These are phyloP conservation scores for Spodoptera picta DNA, from an alignment of 2,888 invertebrate genomes.

Conservation along the genomic window DNA sequence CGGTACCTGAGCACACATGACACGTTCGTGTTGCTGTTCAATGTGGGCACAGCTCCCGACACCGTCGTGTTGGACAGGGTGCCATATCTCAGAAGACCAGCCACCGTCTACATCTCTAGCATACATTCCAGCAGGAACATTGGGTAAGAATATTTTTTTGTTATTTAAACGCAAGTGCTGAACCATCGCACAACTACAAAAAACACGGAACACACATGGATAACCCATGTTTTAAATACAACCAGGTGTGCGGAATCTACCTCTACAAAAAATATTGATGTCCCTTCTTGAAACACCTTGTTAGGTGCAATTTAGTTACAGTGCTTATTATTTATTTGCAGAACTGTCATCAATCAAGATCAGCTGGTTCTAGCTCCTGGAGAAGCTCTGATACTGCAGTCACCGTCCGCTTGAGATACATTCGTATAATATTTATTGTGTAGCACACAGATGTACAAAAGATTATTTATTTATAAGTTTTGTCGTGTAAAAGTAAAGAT, in stretches of 20 bases:
- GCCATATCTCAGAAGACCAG: conserved; percentile 60
- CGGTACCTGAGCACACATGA: conserved; percentile 69
- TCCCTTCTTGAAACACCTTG: no score
- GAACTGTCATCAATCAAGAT: conserved; percentile 11
- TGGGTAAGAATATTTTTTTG: conserved; percentile 64
- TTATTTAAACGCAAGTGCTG: no score
- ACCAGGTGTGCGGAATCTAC: no score
- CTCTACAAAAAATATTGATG: no score
- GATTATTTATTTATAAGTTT: conserved; percentile 16
- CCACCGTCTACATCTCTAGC: conserved; percentile 72
- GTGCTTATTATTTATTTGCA: conserved; percentile 12
- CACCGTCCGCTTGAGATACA: conserved; percentile 52
- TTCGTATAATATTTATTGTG: neutral
- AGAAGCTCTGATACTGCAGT: conserved; percentile 70
- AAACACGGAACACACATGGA: no score
- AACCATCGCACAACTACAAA: no score
- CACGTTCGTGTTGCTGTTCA: conserved; percentile 83
- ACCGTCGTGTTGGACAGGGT: conserved; percentile 74
- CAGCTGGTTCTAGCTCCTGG: conserved; percentile 54
- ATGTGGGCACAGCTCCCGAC: conserved; percentile 80
- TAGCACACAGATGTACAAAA: conserved; percentile 13
- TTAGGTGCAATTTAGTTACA: no score
- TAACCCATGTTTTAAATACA: no score
- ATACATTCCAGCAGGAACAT: conserved; percentile 67
- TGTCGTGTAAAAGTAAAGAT: no score